A percentile compares a stretch with the other conserved stretches of the same genome.
These are phyloP conservation scores for Rattus rattus DNA, from an alignment of 2,113 vertebrate genomes.

Conservation along the genomic window DNA sequence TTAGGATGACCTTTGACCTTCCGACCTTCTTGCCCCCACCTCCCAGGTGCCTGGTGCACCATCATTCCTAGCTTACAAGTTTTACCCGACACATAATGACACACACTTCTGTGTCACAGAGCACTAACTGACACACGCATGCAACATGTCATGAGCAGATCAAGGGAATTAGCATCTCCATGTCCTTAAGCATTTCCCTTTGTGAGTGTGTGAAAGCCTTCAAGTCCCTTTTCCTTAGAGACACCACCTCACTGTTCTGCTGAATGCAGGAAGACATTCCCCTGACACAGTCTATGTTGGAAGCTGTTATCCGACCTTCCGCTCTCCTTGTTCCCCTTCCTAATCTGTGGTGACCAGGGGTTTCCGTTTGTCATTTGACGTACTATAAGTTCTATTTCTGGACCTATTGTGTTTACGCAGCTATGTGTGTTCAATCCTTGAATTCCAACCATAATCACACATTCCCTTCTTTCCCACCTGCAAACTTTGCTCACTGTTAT, in stretches of 20 bases:
- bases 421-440: background rate
- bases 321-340: background rate
- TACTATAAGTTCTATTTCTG: background rate
- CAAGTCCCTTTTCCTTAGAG: background rate
- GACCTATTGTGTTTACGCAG: background rate
- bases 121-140: background rate
- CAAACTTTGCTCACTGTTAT: background rate
- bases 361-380: background rate
- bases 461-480: background rate
- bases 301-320: background rate
- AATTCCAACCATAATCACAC: background rate
- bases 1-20: background rate
- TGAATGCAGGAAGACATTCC: background rate
- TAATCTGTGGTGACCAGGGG: background rate
- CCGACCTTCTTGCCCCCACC: background rate
- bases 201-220: background rate
- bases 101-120: background rate
- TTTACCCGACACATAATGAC: background rate
- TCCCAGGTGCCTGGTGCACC: background rate
- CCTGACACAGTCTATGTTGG: background rate
- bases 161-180: background rate
- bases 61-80: background rate
- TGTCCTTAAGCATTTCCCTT: background rate
- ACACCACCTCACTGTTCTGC: background rate
- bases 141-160: background rate